Conservation (phyloP, 1,140 invertebrate species). For the Ceratina calcarata region DNA sequence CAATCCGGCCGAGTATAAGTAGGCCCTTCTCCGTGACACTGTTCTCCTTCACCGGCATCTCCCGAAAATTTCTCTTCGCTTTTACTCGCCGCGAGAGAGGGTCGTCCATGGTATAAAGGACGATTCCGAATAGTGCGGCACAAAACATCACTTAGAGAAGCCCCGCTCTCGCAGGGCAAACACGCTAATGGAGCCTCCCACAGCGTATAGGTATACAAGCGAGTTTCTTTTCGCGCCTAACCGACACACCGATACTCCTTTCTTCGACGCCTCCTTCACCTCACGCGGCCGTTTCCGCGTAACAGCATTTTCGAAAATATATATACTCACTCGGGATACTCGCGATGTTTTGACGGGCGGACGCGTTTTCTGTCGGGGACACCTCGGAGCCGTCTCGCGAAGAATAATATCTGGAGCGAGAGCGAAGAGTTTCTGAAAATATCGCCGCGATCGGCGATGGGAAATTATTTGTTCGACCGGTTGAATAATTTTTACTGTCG, state of each 20-base stretch:
- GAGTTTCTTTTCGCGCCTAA: constrained; percentile 66
- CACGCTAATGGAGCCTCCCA: constrained; percentile 77
- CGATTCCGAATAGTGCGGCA: constrained; percentile 71
- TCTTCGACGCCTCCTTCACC: not conserved
- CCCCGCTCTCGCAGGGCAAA: constrained; percentile 71
- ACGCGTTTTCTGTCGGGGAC: constrained; percentile 64
- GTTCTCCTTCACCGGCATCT: constrained; percentile 5
- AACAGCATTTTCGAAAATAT: constrained; percentile 59
- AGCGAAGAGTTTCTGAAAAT: not conserved
- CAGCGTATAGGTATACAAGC: constrained; percentile 58
- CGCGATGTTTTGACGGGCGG: constrained; percentile 63
- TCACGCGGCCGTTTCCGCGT: no score
- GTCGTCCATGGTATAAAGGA: constrained; percentile 61
- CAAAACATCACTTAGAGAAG: constrained; percentile 78
- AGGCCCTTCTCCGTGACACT: not conserved
- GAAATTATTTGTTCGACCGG: not conserved
- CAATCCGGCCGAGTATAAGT: constrained; percentile 27
- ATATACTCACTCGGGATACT: constrained; percentile 55
- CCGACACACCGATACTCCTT: constrained; percentile 55
- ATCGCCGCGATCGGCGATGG: not conserved
- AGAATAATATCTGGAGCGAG: constrained; percentile 51
- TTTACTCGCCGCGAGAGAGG: constrained; percentile 10
- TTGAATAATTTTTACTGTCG: no score
- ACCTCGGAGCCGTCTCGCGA: constrained; percentile 49
- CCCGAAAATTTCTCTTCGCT: constrained; percentile 35